A percentile compares a stretch with the other conserved stretches of the same genome.
These are phyloP conservation scores for Diorhabda carinulata DNA, from an alignment of 1,140 invertebrate species.

Conservation along the genomic window DNA sequence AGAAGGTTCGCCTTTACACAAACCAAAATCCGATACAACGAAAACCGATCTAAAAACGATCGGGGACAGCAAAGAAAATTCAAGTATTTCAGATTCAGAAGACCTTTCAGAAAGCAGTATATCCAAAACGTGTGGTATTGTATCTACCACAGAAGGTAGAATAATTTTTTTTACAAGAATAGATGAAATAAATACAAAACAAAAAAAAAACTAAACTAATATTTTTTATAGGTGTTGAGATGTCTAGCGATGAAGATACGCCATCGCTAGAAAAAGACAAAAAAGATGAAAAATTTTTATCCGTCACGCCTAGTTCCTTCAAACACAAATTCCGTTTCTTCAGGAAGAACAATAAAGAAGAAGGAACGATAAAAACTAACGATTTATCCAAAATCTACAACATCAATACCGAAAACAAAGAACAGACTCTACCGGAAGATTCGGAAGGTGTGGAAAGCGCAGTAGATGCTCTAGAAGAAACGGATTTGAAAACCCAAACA, in stretches of 20 bases:
- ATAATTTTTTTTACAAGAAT: not conserved
- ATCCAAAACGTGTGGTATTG: slow-evolving; percentile 43
- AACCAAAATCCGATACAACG: slow-evolving; percentile 13
- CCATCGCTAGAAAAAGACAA: slow-evolving; percentile 41
- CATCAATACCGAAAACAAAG: slow-evolving; percentile 37
- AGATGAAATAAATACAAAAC: not conserved
- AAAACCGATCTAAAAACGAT: slow-evolving; percentile 21
- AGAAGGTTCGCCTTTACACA: slow-evolving; percentile 35
- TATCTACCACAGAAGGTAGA: slow-evolving; percentile 45
- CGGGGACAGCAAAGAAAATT: slow-evolving; percentile 52
- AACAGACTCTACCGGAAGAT: slow-evolving; percentile 35
- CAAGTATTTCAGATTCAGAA: slow-evolving; percentile 58
- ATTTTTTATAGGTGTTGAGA: slow-evolving; percentile 39
- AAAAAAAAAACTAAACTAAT: not conserved
- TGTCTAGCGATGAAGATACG: slow-evolving; percentile 46
- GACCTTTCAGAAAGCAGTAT: slow-evolving; percentile 49
- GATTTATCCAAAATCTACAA: slow-evolving; percentile 40
- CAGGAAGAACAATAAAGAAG: slow-evolving; percentile 31
- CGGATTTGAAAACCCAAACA: slow-evolving; percentile 20
- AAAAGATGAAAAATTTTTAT: slow-evolving; percentile 24
- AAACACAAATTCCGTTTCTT: slow-evolving; percentile 33
- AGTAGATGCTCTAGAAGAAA: slow-evolving; percentile 52
- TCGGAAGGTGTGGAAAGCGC: slow-evolving; percentile 53
- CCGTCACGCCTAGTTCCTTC: slow-evolving; percentile 11
- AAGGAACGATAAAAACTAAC: slow-evolving; percentile 32